A percentile compares a stretch with the other conserved stretches of the same genome.
Evolutionary conservation across 2,888 invertebrate species (phyloP).

Genomic region (Celastrina argiolus): DNA sequence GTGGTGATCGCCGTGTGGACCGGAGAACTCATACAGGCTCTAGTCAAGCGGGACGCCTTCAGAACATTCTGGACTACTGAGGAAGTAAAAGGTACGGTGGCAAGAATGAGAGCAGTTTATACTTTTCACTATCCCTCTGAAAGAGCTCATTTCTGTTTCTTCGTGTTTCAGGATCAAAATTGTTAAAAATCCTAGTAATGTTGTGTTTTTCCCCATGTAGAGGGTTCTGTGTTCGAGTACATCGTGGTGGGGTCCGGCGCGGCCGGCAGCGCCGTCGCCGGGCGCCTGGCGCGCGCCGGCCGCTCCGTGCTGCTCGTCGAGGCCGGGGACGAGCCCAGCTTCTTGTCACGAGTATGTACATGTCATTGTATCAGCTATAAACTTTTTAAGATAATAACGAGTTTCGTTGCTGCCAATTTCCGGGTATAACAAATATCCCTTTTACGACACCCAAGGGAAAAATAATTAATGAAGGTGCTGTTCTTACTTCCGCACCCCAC

Average conservation of each 20-base stretch:
- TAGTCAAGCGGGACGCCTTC: background rate
- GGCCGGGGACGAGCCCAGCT: slow-evolving; percentile 48
- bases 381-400: too few relatives aligned
- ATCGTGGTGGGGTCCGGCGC: slow-evolving; percentile 72
- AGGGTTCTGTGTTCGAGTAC: slow-evolving; percentile 61
- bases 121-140: too few relatives aligned
- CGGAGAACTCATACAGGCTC: background rate
- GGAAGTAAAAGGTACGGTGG: background rate
- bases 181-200: background rate
- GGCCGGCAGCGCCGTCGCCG: slow-evolving; percentile 48
- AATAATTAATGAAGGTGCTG: too few relatives aligned
- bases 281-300: slow-evolving; percentile 49
- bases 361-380: too few relatives aligned
- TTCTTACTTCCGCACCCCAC: too few relatives aligned
- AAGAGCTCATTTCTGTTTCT: too few relatives aligned
- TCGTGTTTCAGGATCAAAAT: too few relatives aligned
- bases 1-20: slow-evolving; percentile 2
- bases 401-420: too few relatives aligned
- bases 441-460: too few relatives aligned
- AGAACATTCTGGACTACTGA: background rate
- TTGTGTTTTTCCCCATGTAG: slow-evolving; percentile 33
- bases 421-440: too few relatives aligned
- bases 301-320: slow-evolving; percentile 48
- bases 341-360: slow-evolving; percentile 39
- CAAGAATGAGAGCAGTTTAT: too few relatives aligned